These are phyloP conservation scores for Nycticorax nycticorax DNA, from an alignment of 2,113 vertebrate genomes.

Conservation along the genomic window DNA sequence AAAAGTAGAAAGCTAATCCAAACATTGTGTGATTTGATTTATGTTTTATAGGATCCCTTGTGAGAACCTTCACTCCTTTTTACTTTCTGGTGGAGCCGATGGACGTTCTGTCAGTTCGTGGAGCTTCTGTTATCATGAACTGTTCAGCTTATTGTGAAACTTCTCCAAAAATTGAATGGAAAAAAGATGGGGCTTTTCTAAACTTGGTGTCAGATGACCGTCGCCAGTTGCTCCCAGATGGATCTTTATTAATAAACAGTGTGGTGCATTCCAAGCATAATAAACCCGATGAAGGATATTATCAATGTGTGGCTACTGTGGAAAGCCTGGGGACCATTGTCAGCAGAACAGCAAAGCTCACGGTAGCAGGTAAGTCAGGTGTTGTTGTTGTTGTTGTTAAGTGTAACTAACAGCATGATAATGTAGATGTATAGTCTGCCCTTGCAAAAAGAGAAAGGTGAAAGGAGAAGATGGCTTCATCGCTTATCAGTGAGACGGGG, in stretches of 20 bases:
- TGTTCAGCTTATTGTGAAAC: conserved; percentile 87
- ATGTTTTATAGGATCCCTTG: conserved; percentile 73
- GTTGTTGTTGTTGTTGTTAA: neutral
- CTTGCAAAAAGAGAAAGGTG: fast-evolving
- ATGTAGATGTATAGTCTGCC: fast-evolving
- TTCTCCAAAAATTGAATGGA: conserved; percentile 88
- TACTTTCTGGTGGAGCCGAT: conserved; percentile 90
- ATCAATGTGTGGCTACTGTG: conserved; percentile 94
- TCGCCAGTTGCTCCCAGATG: conserved; percentile 86
- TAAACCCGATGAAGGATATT: conserved; percentile 94
- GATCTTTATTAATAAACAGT: conserved; percentile 85
- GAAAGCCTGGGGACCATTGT: conserved; percentile 93
- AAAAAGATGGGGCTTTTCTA: conserved; percentile 92
- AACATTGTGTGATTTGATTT: neutral
- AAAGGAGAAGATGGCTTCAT: neutral
- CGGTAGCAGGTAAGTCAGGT: conserved; percentile 87
- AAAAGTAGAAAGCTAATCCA: neutral
- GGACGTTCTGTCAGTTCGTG: conserved; percentile 84
- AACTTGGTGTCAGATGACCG: conserved; percentile 90
- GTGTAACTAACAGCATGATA: neutral
- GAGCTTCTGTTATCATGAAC: conserved; percentile 85
- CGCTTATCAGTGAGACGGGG: neutral
- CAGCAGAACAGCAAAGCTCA: conserved; percentile 90
- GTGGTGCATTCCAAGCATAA: conserved; percentile 98
- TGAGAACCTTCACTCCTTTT: conserved; percentile 89